Evolutionary conservation across 2,888 invertebrate species (phyloP).

Genomic region (Drosophila greeni): DNA sequence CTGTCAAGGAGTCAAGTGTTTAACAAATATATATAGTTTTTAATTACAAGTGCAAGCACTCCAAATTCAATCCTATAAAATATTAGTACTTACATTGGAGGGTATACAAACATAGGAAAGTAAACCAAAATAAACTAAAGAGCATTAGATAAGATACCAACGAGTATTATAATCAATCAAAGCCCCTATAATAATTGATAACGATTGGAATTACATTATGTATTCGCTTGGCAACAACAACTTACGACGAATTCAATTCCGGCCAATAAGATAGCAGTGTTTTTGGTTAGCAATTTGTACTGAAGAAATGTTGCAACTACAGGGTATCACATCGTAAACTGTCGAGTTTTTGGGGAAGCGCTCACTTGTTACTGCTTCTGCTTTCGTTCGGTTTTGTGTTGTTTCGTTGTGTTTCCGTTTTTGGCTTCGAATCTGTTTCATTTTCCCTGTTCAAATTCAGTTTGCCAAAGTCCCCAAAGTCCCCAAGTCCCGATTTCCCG

Average conservation of each 20-base stretch:
- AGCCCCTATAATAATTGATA: not conserved
- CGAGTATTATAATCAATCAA: not conserved
- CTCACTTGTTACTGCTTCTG: slow-evolving; percentile 18
- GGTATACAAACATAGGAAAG: not conserved
- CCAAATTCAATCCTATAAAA: too few relatives aligned
- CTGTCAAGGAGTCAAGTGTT: not conserved
- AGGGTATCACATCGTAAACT: not conserved
- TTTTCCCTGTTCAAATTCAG: slow-evolving; percentile 9
- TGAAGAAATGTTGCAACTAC: not conserved
- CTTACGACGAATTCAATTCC: not conserved
- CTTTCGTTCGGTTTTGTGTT: slow-evolving; percentile 18
- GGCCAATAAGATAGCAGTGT: not conserved
- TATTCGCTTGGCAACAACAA: not conserved
- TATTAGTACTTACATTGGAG: not conserved
- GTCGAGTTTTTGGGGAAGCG: not conserved
- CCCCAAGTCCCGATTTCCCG: slow-evolving; percentile 1
- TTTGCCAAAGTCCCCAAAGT: slow-evolving; percentile 3
- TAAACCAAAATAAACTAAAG: not conserved
- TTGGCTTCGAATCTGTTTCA: slow-evolving; percentile 6
- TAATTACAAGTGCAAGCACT: not conserved
- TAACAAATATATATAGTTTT: not conserved
- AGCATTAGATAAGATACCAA: not conserved
- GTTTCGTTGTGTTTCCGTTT: slow-evolving; percentile 22
- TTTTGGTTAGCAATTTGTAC: not conserved
- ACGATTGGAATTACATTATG: not conserved